These are phyloP conservation scores for Cyclopterus lumpus DNA, from an alignment of 2,797 vertebrate genomes.

Conservation along the genomic window DNA sequence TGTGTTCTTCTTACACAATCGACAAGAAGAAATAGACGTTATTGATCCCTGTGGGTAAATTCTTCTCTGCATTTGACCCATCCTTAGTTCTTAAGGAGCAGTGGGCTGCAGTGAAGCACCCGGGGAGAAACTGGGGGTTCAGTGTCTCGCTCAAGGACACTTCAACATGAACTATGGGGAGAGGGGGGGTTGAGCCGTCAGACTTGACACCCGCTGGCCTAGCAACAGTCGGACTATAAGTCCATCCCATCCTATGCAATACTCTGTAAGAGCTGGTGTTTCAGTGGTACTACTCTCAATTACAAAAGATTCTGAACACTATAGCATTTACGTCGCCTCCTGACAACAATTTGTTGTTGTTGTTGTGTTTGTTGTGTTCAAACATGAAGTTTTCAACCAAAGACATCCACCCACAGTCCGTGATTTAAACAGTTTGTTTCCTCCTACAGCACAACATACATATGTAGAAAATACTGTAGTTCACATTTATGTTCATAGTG, in stretches of 20 bases:
- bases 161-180: no score
- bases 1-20: no score
- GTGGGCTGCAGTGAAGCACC: no score
- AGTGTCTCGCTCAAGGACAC: no score
- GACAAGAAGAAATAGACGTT: neutral
- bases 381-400: neutral
- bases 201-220: neutral
- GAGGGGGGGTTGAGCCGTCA: no score
- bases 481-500: neutral
- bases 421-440: neutral
- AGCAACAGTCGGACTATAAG: neutral
- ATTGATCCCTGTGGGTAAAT: no score
- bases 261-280: neutral
- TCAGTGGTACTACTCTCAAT: neutral
- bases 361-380: neutral
- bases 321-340: no score
- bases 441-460: neutral
- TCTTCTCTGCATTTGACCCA: no score
- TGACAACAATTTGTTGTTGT: no score
- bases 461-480: neutral
- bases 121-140: no score
- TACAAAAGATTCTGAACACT: neutral
- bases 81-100: no score
- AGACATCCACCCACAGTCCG: neutral
- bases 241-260: neutral